Conservation (phyloP, 2,113 vertebrate species). For the Pollimyrus isidori region DNA sequence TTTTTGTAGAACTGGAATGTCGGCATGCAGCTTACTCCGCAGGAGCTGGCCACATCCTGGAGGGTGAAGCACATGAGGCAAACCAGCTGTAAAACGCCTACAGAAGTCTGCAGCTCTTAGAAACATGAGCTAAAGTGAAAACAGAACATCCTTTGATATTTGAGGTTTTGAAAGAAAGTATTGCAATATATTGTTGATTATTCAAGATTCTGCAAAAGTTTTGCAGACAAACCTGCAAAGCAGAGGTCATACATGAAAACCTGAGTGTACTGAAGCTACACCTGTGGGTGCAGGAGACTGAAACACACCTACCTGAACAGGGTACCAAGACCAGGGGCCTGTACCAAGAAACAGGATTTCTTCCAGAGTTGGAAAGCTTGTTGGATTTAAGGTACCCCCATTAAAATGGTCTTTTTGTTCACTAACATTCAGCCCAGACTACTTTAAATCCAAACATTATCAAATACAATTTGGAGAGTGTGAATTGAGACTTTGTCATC, state of each 20-base stretch:
- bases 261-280: not conserved
- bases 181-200: not conserved
- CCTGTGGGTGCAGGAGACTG: not conserved
- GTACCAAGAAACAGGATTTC: not conserved
- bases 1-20: constrained; percentile 81
- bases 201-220: not conserved
- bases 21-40: constrained; percentile 77
- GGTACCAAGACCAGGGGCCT: not conserved
- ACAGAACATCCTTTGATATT: not conserved
- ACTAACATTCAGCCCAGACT: not conserved
- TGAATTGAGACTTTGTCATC: too few relatives aligned
- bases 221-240: not conserved
- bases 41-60: constrained; percentile 69
- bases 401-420: not conserved
- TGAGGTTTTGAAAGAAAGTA: not conserved
- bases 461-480: too few relatives aligned
- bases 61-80: not conserved
- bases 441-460: not conserved
- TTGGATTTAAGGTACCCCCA: not conserved
- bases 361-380: not conserved
- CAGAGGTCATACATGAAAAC: not conserved
- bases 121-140: not conserved
- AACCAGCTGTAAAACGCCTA: not conserved
- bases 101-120: not conserved
- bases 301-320: not conserved